Percentiles rank a stretch among this genome's conserved stretches.
Evolutionary conservation across 2,888 invertebrate species (phyloP).

Genomic region (Tipula lateralis): DNA sequence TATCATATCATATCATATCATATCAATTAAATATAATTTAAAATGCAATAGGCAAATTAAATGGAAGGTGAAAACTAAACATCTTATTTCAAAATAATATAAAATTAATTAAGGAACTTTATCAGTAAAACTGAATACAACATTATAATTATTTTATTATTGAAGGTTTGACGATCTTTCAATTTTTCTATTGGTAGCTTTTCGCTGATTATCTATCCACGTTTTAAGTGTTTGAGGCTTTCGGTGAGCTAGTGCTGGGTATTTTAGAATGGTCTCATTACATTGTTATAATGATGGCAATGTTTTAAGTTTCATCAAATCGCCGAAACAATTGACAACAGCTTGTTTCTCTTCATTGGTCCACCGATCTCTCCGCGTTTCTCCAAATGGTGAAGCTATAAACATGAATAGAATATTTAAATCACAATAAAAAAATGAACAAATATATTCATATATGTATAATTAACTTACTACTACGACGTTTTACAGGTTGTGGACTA

Average conservation of each 20-base stretch:
- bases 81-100: too few relatives aligned
- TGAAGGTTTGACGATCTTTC: too few relatives aligned
- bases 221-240: not conserved
- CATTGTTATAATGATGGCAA: not conserved
- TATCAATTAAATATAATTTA: too few relatives aligned
- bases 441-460: too few relatives aligned
- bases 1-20: too few relatives aligned
- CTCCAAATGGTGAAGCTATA: not conserved
- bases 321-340: not conserved
- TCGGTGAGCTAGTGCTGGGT: not conserved
- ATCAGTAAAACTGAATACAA: too few relatives aligned
- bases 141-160: too few relatives aligned
- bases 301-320: not conserved
- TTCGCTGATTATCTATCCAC: not conserved
- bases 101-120: too few relatives aligned
- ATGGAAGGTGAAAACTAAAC: too few relatives aligned
- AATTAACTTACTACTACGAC: not conserved
- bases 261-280: not conserved
- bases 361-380: not conserved
- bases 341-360: not conserved
- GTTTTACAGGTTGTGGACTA: not conserved
- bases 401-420: not conserved
- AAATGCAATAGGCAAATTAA: too few relatives aligned
- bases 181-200: not conserved
- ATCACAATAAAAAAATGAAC: not conserved